Conservation (phyloP, 2,113 vertebrate genomes). For the Sciurus niger region DNA sequence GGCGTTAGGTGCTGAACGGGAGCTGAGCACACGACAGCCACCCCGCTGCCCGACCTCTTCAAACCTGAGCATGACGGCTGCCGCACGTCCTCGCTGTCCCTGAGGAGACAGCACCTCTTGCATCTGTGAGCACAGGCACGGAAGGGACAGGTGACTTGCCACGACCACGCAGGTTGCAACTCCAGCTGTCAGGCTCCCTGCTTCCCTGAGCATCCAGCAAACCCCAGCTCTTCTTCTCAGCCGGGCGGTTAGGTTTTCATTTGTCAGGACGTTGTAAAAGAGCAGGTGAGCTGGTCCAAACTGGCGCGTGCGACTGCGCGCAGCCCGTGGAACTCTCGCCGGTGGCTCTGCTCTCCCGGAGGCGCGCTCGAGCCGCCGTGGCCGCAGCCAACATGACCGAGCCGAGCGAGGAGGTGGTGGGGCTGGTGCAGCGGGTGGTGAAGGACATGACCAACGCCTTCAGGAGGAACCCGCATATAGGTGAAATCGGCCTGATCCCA, state of each 20-base stretch:
- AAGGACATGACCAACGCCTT: slow-evolving; percentile 97
- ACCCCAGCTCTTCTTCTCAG: too few species aligned
- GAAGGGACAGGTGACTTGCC: rapidly evolving
- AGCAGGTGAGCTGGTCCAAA: background rate
- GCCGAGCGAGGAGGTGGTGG: slow-evolving; percentile 95
- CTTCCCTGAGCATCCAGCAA: rapidly evolving
- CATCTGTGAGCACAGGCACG: rapidly evolving
- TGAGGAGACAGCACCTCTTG: background rate
- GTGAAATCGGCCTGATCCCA: too few species aligned
- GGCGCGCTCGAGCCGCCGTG: slow-evolving; percentile 66
- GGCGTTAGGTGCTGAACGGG: rapidly evolving
- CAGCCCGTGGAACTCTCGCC: slow-evolving; percentile 52
- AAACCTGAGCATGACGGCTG: rapidly evolving
- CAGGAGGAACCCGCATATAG: slow-evolving; percentile 95
- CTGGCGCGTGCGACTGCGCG: slow-evolving; percentile 64
- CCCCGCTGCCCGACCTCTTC: rapidly evolving
- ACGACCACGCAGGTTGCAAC: rapidly evolving
- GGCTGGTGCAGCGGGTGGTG: slow-evolving; percentile 97
- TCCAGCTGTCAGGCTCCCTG: background rate
- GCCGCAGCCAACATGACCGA: slow-evolving; percentile 93
- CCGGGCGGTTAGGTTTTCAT: too few species aligned
- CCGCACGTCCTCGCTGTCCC: rapidly evolving
- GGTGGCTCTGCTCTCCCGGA: slow-evolving; percentile 46
- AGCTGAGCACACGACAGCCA: background rate
- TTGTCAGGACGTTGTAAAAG: too few species aligned